These are phyloP conservation scores for Semnopithecus entellus DNA, from an alignment of 2,113 vertebrate species.

Conservation along the genomic window DNA sequence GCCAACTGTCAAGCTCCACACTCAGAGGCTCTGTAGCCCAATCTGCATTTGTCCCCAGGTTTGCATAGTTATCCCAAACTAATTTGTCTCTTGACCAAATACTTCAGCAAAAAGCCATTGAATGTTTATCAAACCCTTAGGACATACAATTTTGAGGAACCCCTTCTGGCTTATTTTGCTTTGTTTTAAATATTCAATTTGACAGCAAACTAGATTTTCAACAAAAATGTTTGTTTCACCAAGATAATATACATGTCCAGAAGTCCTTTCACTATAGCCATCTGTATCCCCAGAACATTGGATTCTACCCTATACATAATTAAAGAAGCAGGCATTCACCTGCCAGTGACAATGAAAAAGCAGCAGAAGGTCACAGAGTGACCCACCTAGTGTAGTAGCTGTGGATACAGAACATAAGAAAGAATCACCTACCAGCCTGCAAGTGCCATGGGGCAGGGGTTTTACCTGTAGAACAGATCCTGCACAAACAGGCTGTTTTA, in stretches of 20 bases:
- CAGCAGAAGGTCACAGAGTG: not conserved
- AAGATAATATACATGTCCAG: not conserved
- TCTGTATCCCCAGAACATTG: not conserved
- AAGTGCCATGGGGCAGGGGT: not conserved
- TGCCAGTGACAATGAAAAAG: not conserved
- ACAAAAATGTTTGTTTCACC: not conserved
- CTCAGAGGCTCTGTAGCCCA: not conserved
- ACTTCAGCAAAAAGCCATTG: not conserved
- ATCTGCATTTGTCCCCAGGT: not conserved
- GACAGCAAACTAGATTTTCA: not conserved
- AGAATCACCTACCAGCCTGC: not conserved
- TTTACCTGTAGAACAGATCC: not conserved
- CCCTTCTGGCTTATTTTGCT: not conserved
- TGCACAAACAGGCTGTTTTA: not conserved
- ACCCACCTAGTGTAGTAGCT: not conserved
- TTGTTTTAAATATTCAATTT: conserved; percentile 26
- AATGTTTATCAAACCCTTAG: not conserved
- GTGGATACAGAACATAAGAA: not conserved
- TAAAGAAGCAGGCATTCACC: not conserved
- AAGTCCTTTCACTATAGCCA: not conserved
- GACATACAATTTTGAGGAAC: not conserved
- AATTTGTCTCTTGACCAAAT: not conserved
- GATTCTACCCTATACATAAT: not conserved
- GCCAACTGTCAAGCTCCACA: not conserved
- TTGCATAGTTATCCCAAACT: not conserved